Evolutionary conservation across 2,113 vertebrate species (phyloP).

Genomic region (Lampris megalopsis): DNA sequence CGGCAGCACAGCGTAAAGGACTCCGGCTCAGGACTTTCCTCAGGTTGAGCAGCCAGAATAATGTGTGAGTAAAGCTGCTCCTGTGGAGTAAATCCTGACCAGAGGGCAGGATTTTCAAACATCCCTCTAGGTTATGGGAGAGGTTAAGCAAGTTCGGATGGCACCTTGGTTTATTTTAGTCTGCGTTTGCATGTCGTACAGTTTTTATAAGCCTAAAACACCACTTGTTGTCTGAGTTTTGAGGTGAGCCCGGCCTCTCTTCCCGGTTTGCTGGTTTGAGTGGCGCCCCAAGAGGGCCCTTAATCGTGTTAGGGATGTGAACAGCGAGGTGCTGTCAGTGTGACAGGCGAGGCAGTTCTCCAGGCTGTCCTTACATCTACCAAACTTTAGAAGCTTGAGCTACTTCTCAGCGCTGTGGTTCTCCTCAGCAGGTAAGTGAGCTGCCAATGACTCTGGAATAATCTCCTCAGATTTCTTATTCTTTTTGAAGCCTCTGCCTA

Average conservation of each 20-base stretch:
- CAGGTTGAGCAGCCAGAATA: conserved; percentile 27
- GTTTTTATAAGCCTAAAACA: not conserved
- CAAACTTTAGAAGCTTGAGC: no score
- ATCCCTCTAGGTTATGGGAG: conserved; percentile 48
- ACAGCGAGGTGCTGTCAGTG: not conserved
- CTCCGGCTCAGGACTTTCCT: conserved; percentile 16
- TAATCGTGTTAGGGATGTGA: not conserved
- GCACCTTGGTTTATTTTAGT: conserved; percentile 22
- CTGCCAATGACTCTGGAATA: no score
- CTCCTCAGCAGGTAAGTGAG: not conserved
- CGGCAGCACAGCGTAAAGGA: not conserved
- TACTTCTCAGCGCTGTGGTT: no score
- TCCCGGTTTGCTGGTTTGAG: not conserved
- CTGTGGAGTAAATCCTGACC: conserved; percentile 36
- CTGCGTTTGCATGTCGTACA: not conserved
- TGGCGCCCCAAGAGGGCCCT: not conserved
- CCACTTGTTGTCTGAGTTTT: conserved; percentile 18
- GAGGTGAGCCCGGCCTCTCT: not conserved
- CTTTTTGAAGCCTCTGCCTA: not conserved
- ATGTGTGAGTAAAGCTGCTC: conserved; percentile 29
- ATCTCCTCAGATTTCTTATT: not conserved
- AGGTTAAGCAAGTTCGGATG: conserved; percentile 42
- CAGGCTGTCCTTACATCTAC: not conserved
- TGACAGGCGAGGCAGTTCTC: not conserved
- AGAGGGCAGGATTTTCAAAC: conserved; percentile 48